phyloP scores from a whole-genome alignment of 2,113 vertebrate species.

The Geococcyx californianus region DNA sequence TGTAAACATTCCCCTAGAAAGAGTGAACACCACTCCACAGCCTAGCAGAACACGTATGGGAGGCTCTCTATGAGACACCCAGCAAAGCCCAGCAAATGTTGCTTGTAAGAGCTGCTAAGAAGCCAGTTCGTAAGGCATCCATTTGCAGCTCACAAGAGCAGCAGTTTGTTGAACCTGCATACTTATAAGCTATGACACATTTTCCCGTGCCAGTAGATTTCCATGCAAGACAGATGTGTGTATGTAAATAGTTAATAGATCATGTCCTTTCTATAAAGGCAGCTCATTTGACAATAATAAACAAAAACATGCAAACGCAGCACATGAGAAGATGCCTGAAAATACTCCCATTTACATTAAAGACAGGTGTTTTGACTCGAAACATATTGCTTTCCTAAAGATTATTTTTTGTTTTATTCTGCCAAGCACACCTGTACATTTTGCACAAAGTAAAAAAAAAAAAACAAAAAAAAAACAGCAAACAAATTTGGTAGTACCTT shows the following conservation, averaged over 20 bases:
- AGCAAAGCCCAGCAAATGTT: neutral
- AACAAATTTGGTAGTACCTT: neutral
- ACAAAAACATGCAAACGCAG: neutral
- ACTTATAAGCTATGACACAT: neutral
- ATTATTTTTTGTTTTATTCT: neutral
- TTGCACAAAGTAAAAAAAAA: neutral
- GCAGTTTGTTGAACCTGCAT: neutral
- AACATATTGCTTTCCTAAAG: neutral
- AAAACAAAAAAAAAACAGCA: neutral
- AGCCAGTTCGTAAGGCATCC: neutral
- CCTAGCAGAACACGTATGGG: neutral
- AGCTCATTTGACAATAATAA: slow-evolving; percentile 22
- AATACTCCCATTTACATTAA: neutral
- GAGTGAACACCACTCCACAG: neutral
- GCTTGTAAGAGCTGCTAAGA: neutral
- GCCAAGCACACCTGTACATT: neutral
- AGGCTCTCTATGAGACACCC: neutral
- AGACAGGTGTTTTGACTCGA: neutral
- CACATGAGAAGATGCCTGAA: neutral
- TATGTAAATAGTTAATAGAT: slow-evolving; percentile 38
- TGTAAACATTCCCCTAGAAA: neutral
- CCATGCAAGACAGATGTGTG: neutral
- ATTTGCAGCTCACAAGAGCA: neutral
- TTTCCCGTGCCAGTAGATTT: neutral
- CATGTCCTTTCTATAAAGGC: neutral